Percentiles rank a stretch among this genome's conserved stretches.
phyloP scores from a whole-genome alignment of 2,888 invertebrate genomes.

The Epicampocera succincta region DNA sequence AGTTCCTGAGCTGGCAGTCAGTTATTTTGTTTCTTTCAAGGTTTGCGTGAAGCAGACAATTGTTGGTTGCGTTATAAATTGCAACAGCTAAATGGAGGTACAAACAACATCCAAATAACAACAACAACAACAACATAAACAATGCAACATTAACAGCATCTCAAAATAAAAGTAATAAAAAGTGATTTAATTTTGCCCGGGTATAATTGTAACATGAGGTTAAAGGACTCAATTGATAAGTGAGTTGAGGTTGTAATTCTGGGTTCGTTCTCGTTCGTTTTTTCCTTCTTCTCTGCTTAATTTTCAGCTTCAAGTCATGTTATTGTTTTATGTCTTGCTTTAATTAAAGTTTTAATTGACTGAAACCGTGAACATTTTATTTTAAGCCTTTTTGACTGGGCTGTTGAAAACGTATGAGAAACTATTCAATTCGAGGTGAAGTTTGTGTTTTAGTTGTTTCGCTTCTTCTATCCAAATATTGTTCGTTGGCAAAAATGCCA shows the following conservation, averaged over 20 bases:
- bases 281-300: conserved; percentile 32
- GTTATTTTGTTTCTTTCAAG: conserved; percentile 56
- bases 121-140: conserved; percentile 38
- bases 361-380: background rate
- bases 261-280: background rate
- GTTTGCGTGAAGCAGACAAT: conserved; percentile 69
- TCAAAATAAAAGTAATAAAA: conserved; percentile 25
- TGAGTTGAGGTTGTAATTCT: conserved; percentile 58
- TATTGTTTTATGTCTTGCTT: conserved; percentile 53
- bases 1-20: conserved; percentile 69
- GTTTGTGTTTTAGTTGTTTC: too few species aligned
- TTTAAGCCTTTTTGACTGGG: background rate
- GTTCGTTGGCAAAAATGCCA: too few species aligned
- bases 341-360: conserved; percentile 56
- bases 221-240: conserved; percentile 69
- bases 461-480: too few species aligned
- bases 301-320: conserved; percentile 56
- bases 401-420: background rate
- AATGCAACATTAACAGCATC: conserved; percentile 44
- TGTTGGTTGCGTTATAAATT: conserved; percentile 69
- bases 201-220: conserved; percentile 67
- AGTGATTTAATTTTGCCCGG: conserved; percentile 64
- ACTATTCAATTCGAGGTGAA: too few species aligned
- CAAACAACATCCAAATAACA: conserved; percentile 29
- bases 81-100: conserved; percentile 66